Percentiles rank a stretch among this genome's conserved stretches.
Evolutionary conservation across 2,797 vertebrate genomes (phyloP).

Genomic region (Toxotes lorentzi): DNA sequence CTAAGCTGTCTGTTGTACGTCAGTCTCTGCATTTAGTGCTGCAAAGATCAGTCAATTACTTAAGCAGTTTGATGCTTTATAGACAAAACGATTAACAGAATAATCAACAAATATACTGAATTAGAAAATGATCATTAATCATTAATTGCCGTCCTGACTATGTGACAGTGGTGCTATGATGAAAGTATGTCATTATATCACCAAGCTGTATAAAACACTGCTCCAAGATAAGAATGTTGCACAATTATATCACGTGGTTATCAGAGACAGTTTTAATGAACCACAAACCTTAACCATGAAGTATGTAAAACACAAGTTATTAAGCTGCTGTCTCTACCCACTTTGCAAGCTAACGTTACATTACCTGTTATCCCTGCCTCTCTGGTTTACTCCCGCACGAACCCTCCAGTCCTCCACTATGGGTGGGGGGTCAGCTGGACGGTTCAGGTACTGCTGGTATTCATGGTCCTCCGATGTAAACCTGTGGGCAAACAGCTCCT

Average conservation of each 20-base stretch:
- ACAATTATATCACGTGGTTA: background rate
- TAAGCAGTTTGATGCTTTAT: too few relatives aligned
- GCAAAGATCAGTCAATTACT: too few relatives aligned
- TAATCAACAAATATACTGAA: too few relatives aligned
- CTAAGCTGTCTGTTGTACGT: too few relatives aligned
- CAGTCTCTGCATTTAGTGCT: too few relatives aligned
- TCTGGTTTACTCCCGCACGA: slow-evolving; percentile 85
- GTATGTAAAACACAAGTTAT: background rate
- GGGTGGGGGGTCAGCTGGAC: slow-evolving; percentile 87
- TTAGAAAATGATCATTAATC: background rate
- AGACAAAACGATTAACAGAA: too few relatives aligned
- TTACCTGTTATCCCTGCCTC: slow-evolving; percentile 89
- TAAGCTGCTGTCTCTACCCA: background rate
- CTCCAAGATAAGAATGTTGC: too few relatives aligned
- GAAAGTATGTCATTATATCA: background rate
- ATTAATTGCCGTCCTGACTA: too few relatives aligned
- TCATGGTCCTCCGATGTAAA: slow-evolving; percentile 89
- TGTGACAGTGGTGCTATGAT: background rate
- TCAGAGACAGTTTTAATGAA: background rate
- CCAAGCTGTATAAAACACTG: background rate
- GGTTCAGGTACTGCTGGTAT: slow-evolving; percentile 89
- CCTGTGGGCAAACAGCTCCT: slow-evolving; percentile 89
- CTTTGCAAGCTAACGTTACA: background rate
- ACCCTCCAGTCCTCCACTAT: slow-evolving; percentile 91
- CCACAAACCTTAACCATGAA: background rate